Evolutionary conservation across 2,797 vertebrate genomes (phyloP), one percentile per base, ranked within the genome.

Genomic region (Phrynocephalus forsythii): DNA sequence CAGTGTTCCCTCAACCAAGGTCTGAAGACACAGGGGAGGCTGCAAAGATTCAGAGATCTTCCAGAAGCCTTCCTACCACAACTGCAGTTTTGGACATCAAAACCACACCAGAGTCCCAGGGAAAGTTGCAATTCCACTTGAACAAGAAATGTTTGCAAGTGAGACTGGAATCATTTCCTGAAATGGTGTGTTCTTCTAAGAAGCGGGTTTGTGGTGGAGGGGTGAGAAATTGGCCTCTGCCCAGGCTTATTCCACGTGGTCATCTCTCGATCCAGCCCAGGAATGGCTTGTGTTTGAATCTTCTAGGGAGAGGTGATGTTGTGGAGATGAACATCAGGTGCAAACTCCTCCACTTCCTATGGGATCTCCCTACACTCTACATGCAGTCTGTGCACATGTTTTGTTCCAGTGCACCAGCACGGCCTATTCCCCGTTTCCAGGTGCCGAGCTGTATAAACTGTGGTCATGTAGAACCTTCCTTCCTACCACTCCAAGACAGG

Each of bases 241-340:
- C 83, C 79, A 77, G 69, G 33, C 79, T 60, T 10, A 80, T 85
- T 10, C 38, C 18, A 0, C 28, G 28, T 5, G 78, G 84, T 26
- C 63, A 30, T 1, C n/a, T 7, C 18, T 20, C 5, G 10, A 66
- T 38, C 48, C 88, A 71, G 24, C 10, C 26, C 7, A 48, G 88
- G 50, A 80, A 28, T 33, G 75, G 24, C 28, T 24, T 67, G 24
- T 38, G 75, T 2, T 38, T 85, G 44, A 30, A 33, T 3, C 83
- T 88, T 18, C 26, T 2, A 26, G 48, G 28, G 44, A 77, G 82
- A 71, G 84, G 60, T 1, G 63, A 56, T 9, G 1, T 8, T 1
- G 67, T 86, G 20, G 88, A 86, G 28, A 69, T 86, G 60, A 89
- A 82, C 33, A 56, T 86, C 4, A 89, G 60, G 30, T 82, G 79